Evolutionary conservation across 1,140 invertebrate genomes (phyloP).

Genomic region (Choristoneura fumiferana): DNA sequence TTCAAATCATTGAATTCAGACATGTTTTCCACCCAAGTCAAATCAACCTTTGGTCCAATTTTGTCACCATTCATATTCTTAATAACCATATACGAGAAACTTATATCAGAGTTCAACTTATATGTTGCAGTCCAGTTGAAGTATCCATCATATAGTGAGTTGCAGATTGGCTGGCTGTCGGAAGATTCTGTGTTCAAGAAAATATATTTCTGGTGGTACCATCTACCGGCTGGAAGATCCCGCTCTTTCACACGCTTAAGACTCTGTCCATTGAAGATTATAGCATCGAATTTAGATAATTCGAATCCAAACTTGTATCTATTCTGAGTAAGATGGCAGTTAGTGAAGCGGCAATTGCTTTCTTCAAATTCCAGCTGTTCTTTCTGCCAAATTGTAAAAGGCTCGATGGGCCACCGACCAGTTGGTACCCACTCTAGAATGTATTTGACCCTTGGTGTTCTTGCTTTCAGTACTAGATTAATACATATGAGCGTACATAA

Average conservation of each 20-base stretch:
- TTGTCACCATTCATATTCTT: constrained; percentile 46
- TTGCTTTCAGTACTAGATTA: too few species aligned
- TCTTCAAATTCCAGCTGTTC: constrained; percentile 55
- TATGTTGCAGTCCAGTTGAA: constrained; percentile 84
- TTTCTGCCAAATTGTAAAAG: neutral
- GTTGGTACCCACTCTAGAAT: neutral
- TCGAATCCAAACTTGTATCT: constrained; percentile 49
- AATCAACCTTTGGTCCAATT: constrained; percentile 55
- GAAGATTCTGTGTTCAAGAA: constrained; percentile 77
- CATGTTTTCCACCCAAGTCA: constrained; percentile 49
- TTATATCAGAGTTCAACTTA: constrained; percentile 77
- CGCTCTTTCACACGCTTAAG: constrained; percentile 26
- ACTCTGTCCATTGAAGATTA: constrained; percentile 69
- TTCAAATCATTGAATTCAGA: constrained; percentile 31
- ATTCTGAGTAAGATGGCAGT: constrained; percentile 59
- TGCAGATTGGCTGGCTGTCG: constrained; percentile 60
- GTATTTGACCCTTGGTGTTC: constrained; percentile 23
- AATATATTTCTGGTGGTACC: constrained; percentile 71
- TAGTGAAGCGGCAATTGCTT: constrained; percentile 51
- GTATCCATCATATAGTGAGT: constrained; percentile 47
- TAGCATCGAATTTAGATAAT: constrained; percentile 63
- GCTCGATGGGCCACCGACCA: neutral
- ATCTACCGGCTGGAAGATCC: constrained; percentile 55
- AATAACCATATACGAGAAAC: constrained; percentile 71
- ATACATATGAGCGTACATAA: too few species aligned